phyloP scores from a whole-genome alignment of 2,797 vertebrate species.

The Dallia pectoralis region DNA sequence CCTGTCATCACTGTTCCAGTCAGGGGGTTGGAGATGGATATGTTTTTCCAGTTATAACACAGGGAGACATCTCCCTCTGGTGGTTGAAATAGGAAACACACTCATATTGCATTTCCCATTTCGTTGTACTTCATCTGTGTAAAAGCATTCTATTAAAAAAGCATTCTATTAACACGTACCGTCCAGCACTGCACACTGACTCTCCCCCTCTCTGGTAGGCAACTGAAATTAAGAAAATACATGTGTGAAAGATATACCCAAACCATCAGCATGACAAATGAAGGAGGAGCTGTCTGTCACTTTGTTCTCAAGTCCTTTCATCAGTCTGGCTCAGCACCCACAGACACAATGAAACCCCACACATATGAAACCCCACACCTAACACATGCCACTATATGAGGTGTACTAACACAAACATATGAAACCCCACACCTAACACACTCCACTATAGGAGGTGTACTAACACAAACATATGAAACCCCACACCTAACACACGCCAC shows the following conservation, averaged over 20 bases:
- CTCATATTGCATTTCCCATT: background rate
- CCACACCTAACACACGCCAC: background rate
- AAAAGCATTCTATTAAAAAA: no score
- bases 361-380: conserved; percentile 5
- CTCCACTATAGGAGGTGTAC: background rate
- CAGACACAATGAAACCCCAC: background rate
- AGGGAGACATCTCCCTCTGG: conserved; percentile 80
- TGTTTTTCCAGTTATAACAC: conserved; percentile 21
- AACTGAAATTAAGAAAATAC: conserved; percentile 75
- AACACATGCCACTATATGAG: background rate
- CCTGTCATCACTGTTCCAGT: background rate
- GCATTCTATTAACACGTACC: conserved; percentile 70
- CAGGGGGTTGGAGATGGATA: background rate
- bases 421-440: background rate
- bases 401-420: background rate
- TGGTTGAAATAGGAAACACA: conserved; percentile 52
- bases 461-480: background rate
- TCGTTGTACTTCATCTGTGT: background rate
- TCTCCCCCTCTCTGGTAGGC: conserved; percentile 94
- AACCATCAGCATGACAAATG: background rate
- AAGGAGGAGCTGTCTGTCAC: background rate
- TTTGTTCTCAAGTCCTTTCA: background rate
- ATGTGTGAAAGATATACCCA: background rate
- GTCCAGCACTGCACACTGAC: conserved; percentile 88
- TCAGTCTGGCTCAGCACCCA: background rate